Evolutionary conservation across 2,113 vertebrate genomes (phyloP), one percentile per base, ranked within the genome.

Genomic region (Gasterosteus aculeatus): DNA sequence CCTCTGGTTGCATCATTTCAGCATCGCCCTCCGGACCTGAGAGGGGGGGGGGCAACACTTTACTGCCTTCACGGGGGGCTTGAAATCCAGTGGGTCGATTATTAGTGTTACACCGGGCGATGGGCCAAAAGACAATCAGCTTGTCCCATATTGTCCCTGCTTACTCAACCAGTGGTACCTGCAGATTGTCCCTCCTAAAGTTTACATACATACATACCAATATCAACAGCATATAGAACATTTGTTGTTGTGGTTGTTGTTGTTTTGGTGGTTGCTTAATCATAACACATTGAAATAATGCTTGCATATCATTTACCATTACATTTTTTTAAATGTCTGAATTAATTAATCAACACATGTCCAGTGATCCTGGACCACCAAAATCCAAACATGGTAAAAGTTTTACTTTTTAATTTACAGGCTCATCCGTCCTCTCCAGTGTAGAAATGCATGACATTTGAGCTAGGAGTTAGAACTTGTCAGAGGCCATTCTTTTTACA

Each of bases 1-100:
- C 85, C 83, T 83, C 82, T 81, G 81, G 88, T 91, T 88, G 84
- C 88, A 89, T 92, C 89, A 87, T 87, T 68, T 81, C 83, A 89
- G 83, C 91, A 89, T 85, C 91, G 84, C 33, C 61, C 73, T 62
- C 64, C 10, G 22, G 0, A 3, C 39, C 16, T 26, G 22, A 26
- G 39, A 42, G 51, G 44, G 51, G 1, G 51, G 44, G 44, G 12
- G 42, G 11, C 11, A 3, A 46, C 65, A 26, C 26, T 46, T 10
- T 0, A 42, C 51, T n/a, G 42, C 72, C 59, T 14, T 10, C 66
- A 4, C 1, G 35, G 42, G 18, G 9, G n/a, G 12, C 26, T 22
- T 14, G 29, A 68, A n/a, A 29, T 14, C 38, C 74, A 47, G 0
- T 10, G 18, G 10, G 2, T 57, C 54, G 22, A 49, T 31, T 60